Conservation (phyloP, 2,888 invertebrate genomes). For the Erpobdella octoculata region DNA sequence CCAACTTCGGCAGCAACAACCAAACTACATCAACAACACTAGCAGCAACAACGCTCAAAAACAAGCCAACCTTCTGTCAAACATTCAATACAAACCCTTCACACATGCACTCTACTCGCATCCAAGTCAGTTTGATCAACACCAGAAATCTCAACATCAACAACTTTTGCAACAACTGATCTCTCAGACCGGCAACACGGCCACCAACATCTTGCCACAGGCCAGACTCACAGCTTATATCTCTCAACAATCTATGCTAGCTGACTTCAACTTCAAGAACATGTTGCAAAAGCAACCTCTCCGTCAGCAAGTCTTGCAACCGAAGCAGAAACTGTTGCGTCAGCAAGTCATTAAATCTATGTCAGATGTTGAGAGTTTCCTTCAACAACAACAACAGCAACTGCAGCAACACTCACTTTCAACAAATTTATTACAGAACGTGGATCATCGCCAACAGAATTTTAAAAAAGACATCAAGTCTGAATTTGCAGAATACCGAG, state of each 20-base stretch:
- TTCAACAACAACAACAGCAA: conserved; percentile 5
- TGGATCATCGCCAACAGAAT: neutral
- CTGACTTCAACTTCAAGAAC: neutral
- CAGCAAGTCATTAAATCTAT: neutral
- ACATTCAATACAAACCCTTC: neutral
- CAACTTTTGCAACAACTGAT: conserved; percentile 11
- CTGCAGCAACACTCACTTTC: neutral
- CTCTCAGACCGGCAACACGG: conserved; percentile 9
- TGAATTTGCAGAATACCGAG: neutral
- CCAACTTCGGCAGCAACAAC: neutral
- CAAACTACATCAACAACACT: neutral
- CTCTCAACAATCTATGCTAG: neutral
- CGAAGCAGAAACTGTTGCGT: too few relatives aligned
- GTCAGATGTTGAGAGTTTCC: neutral
- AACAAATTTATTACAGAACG: neutral
- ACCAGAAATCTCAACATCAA: conserved; percentile 16
- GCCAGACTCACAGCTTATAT: neutral
- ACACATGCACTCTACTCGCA: neutral
- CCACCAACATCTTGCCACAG: conserved; percentile 14
- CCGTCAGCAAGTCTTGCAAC: too few relatives aligned
- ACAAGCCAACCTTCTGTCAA: too few relatives aligned
- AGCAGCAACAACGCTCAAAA: too few relatives aligned
- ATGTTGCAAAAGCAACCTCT: too few relatives aligned
- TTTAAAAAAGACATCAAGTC: neutral
- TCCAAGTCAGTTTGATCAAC: neutral